Evolutionary conservation across 2,113 vertebrate species (phyloP).

Genomic region (Thalassoma bifasciatum): DNA sequence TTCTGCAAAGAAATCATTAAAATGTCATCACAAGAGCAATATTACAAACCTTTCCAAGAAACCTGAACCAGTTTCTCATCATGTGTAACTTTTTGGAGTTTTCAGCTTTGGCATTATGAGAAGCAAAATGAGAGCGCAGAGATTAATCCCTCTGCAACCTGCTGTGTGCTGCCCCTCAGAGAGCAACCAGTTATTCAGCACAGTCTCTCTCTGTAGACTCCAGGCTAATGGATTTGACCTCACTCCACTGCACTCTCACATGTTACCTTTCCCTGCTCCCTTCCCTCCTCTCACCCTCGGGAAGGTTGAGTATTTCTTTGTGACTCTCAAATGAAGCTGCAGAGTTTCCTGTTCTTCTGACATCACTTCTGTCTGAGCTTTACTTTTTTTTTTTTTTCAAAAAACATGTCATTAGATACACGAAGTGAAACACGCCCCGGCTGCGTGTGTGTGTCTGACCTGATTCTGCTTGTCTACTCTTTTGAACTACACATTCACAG

Average conservation of each 20-base stretch:
- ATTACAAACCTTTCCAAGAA: too few relatives aligned
- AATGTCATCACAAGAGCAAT: constrained; percentile 15
- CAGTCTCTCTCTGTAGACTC: constrained; percentile 11
- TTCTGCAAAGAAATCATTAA: constrained; percentile 27
- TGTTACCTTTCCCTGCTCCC: not conserved
- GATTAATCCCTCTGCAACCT: not conserved
- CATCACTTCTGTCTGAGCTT: too few relatives aligned
- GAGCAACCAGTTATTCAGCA: constrained; percentile 20
- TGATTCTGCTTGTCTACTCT: too few relatives aligned
- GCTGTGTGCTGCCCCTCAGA: not conserved
- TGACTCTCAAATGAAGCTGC: too few relatives aligned
- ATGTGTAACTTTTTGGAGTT: not conserved
- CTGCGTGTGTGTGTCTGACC: not conserved
- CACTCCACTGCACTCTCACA: not conserved
- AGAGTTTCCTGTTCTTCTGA: not conserved
- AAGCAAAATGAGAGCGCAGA: not conserved
- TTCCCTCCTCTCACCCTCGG: not conserved
- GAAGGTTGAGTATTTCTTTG: not conserved
- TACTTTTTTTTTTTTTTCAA: too few relatives aligned
- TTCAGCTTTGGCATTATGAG: not conserved
- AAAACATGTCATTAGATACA: too few relatives aligned
- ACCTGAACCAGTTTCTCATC: not conserved
- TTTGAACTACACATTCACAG: too few relatives aligned
- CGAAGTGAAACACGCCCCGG: not conserved
- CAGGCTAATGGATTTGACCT: constrained; percentile 36